Base-by-base conservation (phyloP, 2,113 vertebrate species). In the Calidris pygmaea region DNA sequence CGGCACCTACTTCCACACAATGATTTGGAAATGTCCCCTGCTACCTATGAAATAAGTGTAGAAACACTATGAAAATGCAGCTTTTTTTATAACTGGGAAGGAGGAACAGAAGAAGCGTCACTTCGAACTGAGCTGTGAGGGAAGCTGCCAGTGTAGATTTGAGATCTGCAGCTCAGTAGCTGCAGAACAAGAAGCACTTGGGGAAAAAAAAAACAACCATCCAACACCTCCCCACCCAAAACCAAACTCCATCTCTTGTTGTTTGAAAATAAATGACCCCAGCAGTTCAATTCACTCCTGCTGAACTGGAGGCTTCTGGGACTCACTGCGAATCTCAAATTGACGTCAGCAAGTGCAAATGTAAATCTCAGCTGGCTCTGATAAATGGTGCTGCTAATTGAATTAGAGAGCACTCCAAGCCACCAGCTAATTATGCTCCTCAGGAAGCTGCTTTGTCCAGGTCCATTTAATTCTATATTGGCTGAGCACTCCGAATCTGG, bases 371-470 rank as follows among this genome's bases (percentile, higher is more conserved):
- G 91, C 92, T 82, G 81, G 90, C 97, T 91, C 96, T 96, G 94
- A 97, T 97, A 97, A 97, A 97, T 95, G 94, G 91, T 89, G 85
- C 97, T 96, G 97, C 91, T 98, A 98, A 98, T 98, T 98, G 97
- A 98, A 98, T 98, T 98, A 98, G 97, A 97, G 97, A 97, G 96
- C 92, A 95, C 97, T 97, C 86, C 52, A n/a, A 97, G 97, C 95
- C 85, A 77, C 93, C 91, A 94, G 96, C 98, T 98, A 97, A 98
- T 98, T 97, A 97, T 63, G 94, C 97, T 94, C 32, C 93, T 96
- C 92, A 90, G 98, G 95, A 97, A 93, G 71, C 96, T 91, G 96
- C 96, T 98, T 97, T 98, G 97, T 98, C 97, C 93, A 94, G 85
- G 80, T 96, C 94, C 96, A 85, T 98, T 98, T 98, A 94, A 95